Evolutionary conservation across 2,888 invertebrate genomes (phyloP).

Genomic region (Caenorhabditis panamensis): DNA sequence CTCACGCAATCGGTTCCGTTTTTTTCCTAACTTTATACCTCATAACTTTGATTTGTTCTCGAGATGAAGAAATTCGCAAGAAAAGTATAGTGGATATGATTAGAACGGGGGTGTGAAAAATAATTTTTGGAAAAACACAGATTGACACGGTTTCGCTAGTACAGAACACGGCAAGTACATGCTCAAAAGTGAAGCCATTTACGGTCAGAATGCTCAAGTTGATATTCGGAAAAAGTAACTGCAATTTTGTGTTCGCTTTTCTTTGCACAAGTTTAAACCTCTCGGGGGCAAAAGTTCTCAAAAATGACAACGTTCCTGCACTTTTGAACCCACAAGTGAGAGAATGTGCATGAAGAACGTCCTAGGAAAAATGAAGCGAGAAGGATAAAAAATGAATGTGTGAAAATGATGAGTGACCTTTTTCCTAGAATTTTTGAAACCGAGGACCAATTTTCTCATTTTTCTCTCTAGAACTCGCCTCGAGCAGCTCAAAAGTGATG

Average conservation of each 20-base stretch:
- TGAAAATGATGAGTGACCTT: slow-evolving; percentile 11
- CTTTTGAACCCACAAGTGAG: background rate
- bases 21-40: background rate
- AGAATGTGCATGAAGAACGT: background rate
- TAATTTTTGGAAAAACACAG: background rate
- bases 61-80: background rate
- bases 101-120: too few relatives aligned
- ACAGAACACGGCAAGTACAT: too few relatives aligned
- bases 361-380: background rate
- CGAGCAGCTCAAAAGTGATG: background rate
- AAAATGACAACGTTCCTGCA: too few relatives aligned
- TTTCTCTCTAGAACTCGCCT: background rate
- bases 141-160: too few relatives aligned
- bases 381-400: background rate
- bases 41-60: background rate
- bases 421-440: background rate
- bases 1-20: slow-evolving; percentile 8
- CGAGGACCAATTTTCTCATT: too few relatives aligned
- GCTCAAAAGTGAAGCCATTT: too few relatives aligned
- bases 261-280: too few relatives aligned
- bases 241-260: too few relatives aligned
- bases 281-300: too few relatives aligned
- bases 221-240: too few relatives aligned
- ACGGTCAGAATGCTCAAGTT: too few relatives aligned
- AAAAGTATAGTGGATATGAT: slow-evolving; percentile 2